These are phyloP conservation scores for Ciona savignyi DNA, from an alignment of 23 tunicate species.

Conservation along the genomic window DNA sequence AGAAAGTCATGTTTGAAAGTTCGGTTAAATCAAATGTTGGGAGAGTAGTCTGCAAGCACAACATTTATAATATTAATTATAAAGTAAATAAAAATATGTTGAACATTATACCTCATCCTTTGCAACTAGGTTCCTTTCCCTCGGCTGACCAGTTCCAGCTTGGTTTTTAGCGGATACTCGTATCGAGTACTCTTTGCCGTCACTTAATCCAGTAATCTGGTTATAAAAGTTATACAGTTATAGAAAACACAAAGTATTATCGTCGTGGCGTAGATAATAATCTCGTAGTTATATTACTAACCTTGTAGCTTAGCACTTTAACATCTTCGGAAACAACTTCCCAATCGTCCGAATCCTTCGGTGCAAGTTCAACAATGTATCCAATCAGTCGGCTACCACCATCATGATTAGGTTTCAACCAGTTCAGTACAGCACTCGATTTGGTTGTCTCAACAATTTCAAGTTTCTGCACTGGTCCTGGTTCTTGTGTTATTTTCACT, in stretches of 20 bases:
- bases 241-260: not conserved
- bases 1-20: no score
- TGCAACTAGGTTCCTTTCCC: slow-evolving; percentile 67
- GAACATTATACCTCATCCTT: slow-evolving; percentile 44
- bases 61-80: no score
- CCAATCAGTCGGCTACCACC: slow-evolving; percentile 82
- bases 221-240: slow-evolving; percentile 7
- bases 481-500: slow-evolving; percentile 83
- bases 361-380: slow-evolving; percentile 59
- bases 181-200: slow-evolving; percentile 74
- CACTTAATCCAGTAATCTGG: slow-evolving; percentile 60
- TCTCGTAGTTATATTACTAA: no score
- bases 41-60: not conserved
- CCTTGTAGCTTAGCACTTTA: slow-evolving; percentile 49
- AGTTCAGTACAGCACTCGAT: slow-evolving; percentile 38
- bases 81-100: not conserved
- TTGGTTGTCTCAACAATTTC: slow-evolving; percentile 53
- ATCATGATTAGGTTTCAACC: slow-evolving; percentile 80
- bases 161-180: slow-evolving; percentile 81
- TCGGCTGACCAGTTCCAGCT: slow-evolving; percentile 86
- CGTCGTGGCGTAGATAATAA: no score
- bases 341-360: slow-evolving; percentile 79
- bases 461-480: slow-evolving; percentile 66
- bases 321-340: slow-evolving; percentile 37
- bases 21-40: not conserved